phyloP scores from a whole-genome alignment of 2,888 invertebrate species.

The Drosophila mulleri region DNA sequence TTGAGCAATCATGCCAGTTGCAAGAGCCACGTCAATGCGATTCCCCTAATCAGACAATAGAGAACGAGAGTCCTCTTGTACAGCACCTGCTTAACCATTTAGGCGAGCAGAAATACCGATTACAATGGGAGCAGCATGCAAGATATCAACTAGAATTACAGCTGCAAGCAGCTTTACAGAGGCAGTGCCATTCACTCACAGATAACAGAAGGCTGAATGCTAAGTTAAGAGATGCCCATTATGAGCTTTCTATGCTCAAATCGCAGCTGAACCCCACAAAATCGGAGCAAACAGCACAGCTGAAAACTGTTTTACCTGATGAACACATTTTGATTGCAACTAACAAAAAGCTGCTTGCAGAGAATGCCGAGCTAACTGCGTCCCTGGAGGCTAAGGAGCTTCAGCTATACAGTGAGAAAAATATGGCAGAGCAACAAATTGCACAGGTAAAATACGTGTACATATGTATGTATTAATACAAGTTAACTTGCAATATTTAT shows the following conservation, averaged over 20 bases:
- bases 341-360: not conserved
- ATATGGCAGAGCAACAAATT: not conserved
- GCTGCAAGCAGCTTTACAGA: not conserved
- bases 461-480: too few species aligned
- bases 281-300: not conserved
- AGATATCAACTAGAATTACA: not conserved
- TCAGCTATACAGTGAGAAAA: not conserved
- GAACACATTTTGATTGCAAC: not conserved
- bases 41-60: not conserved
- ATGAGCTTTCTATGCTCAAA: not conserved
- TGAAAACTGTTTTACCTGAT: not conserved
- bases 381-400: not conserved
- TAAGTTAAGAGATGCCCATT: not conserved
- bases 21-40: not conserved
- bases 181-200: not conserved
- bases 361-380: not conserved
- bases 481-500: too few species aligned
- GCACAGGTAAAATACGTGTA: conserved; percentile 8
- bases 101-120: not conserved
- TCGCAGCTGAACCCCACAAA: not conserved
- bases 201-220: conserved; percentile 6
- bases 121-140: not conserved
- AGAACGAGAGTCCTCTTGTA: too few species aligned
- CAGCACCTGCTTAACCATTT: not conserved
- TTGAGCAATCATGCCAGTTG: not conserved